Evolutionary conservation across 2,113 vertebrate species (phyloP).

Genomic region (Octodon degus): DNA sequence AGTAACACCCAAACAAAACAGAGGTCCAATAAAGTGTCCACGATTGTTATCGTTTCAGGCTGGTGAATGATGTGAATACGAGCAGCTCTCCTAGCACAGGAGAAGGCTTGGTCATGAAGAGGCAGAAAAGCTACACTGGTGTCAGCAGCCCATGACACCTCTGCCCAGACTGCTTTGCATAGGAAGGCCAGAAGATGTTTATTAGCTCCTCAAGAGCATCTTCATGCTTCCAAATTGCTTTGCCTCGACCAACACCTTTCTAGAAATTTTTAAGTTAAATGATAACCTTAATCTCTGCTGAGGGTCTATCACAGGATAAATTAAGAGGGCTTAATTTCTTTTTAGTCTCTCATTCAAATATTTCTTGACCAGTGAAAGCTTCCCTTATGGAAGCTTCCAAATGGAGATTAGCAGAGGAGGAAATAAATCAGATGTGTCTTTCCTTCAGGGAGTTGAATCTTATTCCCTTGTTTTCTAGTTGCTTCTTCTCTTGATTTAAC

Average conservation of each 20-base stretch:
- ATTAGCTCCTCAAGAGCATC: not conserved
- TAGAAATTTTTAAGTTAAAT: conserved; percentile 38
- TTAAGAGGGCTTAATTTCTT: not conserved
- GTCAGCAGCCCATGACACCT: not conserved
- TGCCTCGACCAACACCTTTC: not conserved
- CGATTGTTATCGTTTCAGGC: not conserved
- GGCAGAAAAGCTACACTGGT: not conserved
- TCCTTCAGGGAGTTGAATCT: not conserved
- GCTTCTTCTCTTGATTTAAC: conserved; percentile 29
- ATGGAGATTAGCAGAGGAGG: not conserved
- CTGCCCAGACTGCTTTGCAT: not conserved
- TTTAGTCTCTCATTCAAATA: not conserved
- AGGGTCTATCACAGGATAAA: conserved; percentile 15
- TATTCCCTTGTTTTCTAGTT: conserved; percentile 3
- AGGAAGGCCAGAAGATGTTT: not conserved
- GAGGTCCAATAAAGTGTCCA: not conserved
- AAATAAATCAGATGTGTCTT: not conserved
- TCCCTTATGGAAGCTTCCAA: not conserved
- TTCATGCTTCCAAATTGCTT: not conserved
- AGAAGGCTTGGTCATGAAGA: not conserved
- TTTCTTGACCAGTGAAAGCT: not conserved
- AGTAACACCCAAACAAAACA: not conserved
- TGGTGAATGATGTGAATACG: not conserved
- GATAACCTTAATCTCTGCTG: not conserved
- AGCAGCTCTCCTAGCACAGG: not conserved